These are phyloP conservation scores for Notolepis coatsorum DNA, from an alignment of 2,797 vertebrate species.

Conservation along the genomic window DNA sequence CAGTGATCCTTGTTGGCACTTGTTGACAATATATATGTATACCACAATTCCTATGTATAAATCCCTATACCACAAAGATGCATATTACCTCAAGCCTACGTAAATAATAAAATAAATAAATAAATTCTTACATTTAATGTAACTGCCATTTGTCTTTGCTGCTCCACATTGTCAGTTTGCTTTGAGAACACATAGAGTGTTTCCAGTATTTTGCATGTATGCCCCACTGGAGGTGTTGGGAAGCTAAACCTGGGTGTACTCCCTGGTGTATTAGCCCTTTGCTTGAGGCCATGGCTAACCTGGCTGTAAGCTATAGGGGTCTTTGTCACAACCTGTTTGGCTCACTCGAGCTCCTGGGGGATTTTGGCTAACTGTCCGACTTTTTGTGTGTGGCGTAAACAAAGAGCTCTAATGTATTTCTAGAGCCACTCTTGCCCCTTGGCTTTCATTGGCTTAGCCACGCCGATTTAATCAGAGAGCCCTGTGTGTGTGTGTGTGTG, in stretches of 20 bases:
- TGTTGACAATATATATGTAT: no score
- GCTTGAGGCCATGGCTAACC: constrained; percentile 27
- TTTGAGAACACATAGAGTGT: not conserved
- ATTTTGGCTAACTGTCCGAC: constrained; percentile 51
- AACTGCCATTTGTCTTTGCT: no score
- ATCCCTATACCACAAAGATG: no score
- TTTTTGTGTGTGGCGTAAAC: constrained; percentile 73
- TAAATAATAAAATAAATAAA: no score
- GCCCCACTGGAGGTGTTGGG: not conserved
- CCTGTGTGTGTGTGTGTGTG: constrained; percentile 12
- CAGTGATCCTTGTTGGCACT: no score
- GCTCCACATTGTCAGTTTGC: no score
- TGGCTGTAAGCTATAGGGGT: constrained; percentile 39
- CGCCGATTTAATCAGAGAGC: constrained; percentile 62
- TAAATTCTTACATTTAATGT: no score
- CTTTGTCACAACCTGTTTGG: constrained; percentile 49
- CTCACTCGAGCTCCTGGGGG: constrained; percentile 41
- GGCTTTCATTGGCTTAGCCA: constrained; percentile 74
- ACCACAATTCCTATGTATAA: no score
- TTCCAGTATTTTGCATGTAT: not conserved
- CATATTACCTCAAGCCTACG: no score
- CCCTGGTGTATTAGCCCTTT: constrained; percentile 15
- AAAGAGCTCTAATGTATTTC: constrained; percentile 76
- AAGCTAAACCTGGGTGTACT: not conserved
- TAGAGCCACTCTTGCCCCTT: constrained; percentile 62